These are phyloP conservation scores for Fistularia commersonii DNA, from an alignment of 2,797 vertebrate species.

Conservation along the genomic window DNA sequence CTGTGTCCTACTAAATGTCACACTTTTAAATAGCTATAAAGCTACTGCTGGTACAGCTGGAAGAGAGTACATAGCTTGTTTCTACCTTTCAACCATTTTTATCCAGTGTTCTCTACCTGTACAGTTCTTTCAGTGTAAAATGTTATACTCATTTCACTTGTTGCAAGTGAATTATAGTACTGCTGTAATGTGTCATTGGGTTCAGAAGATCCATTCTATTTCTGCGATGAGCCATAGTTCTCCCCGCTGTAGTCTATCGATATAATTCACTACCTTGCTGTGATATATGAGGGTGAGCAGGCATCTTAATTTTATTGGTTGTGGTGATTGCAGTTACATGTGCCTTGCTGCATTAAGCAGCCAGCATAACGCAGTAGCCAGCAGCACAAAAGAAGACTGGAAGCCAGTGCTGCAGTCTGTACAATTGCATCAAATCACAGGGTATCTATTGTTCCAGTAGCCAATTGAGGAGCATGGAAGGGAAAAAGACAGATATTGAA, in stretches of 20 bases:
- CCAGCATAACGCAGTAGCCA: slow-evolving; percentile 46
- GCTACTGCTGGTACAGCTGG: slow-evolving; percentile 38
- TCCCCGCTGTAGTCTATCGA: slow-evolving; percentile 7
- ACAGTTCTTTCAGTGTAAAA: slow-evolving; percentile 13
- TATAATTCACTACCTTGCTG: slow-evolving; percentile 13
- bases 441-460: slow-evolving; percentile 48
- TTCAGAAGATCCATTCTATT: slow-evolving; percentile 13
- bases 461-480: slow-evolving; percentile 14
- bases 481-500: slow-evolving; percentile 9
- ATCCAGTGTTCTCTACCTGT: slow-evolving; percentile 15
- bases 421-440: slow-evolving; percentile 61
- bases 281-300: slow-evolving; percentile 21
- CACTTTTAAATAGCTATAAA: slow-evolving; percentile 30
- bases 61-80: slow-evolving; percentile 8
- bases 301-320: slow-evolving; percentile 45
- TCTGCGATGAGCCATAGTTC: slow-evolving; percentile 6
- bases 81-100: slow-evolving; percentile 10
- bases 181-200: slow-evolving; percentile 27
- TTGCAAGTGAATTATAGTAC: slow-evolving; percentile 20
- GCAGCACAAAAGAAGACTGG: slow-evolving; percentile 48
- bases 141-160: slow-evolving; percentile 19
- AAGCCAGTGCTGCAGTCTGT: slow-evolving; percentile 65
- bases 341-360: slow-evolving; percentile 63
- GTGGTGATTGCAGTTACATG: slow-evolving; percentile 61
- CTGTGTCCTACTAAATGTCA: slow-evolving; percentile 45